Base-by-base conservation (phyloP, 2,113 vertebrate species). In the Pipa parva region DNA sequence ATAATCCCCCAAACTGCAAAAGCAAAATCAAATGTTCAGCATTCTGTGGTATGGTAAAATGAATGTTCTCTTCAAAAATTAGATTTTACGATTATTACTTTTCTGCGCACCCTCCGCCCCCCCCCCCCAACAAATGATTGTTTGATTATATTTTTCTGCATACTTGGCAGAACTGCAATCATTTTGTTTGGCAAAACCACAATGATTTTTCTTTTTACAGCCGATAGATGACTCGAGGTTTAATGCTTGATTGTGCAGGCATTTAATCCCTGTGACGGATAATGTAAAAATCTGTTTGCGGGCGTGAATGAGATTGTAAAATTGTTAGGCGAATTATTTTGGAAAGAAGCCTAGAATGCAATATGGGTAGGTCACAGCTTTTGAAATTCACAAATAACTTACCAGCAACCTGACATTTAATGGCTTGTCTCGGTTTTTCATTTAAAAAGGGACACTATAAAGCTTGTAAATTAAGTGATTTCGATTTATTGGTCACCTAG, bases 241-340 rank as follows among this genome's bases (percentile, higher is more conserved):
- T 42, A 22, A 18, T 17, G 20, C 29, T 3, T n/a, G 52, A n/a
- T 21, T 56, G 7, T 12, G 54, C 28, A 2, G 28, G n/a, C 54
- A 21, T 57, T 57, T 57, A 12, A 20, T n/a, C 33, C 28, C 27
- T 3, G 2, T 3, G 27, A 27, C 54, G 13, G 27, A 57, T 33
- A 27, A 33, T 57, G 28, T 33, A n/a, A 21, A n/a, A 31, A 33
- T 57, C 54, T 33, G 7, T 57, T 57, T 8, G 18, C 54, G 20
- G 28, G n/a, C 17, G 7, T 12, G 54, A 33, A 25, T 57, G n/a
- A 6, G 51, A 55, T 55, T 55, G 28, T 10, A 28, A 52, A 52
- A 57, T 20, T 57, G 54, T 17, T 20, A 20, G 21, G 54, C 18
- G 33, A 18, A 57, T 57, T 57, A 33, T 57, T 5, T n/a, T 57